Conservation (phyloP, 2,113 vertebrate genomes). For the Apodemus speciosus region DNA sequence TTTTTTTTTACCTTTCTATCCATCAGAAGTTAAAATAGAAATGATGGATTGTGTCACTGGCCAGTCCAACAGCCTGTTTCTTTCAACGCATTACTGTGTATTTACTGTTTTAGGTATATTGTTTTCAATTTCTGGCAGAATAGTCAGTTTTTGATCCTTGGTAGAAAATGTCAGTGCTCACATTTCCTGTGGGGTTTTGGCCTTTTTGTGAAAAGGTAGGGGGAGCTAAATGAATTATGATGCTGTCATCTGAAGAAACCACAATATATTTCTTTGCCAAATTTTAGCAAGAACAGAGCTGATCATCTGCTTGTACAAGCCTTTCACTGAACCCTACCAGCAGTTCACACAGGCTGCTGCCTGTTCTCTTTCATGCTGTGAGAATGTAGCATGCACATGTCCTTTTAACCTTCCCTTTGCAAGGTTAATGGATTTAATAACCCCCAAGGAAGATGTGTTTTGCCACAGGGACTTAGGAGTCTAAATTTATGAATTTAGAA, state of each 20-base stretch:
- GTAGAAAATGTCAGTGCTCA: conserved; percentile 80
- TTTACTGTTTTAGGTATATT: conserved; percentile 81
- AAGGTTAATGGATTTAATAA: conserved; percentile 75
- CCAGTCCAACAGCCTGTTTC: conserved; percentile 66
- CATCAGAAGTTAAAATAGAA: conserved; percentile 74
- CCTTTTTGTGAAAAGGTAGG: conserved; percentile 73
- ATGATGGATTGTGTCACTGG: conserved; percentile 72
- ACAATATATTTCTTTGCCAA: conserved; percentile 78
- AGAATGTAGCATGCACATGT: conserved; percentile 63
- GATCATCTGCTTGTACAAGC: conserved; percentile 68
- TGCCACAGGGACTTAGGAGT: conserved; percentile 71
- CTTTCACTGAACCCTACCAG: conserved; percentile 63
- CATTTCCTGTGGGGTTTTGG: conserved; percentile 78
- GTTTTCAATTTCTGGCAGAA: conserved; percentile 75
- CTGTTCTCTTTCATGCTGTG: conserved; percentile 50
- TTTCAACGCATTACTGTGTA: conserved; percentile 78
- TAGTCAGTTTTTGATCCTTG: conserved; percentile 74
- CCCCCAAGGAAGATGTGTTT: conserved; percentile 60
- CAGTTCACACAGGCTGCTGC: conserved; percentile 33
- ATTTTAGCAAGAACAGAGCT: conserved; percentile 70
- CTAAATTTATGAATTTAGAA: conserved; percentile 74
- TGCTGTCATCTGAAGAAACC: conserved; percentile 77
- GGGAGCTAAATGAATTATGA: conserved; percentile 77
- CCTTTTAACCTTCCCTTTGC: conserved; percentile 72
- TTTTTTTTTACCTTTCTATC: conserved; percentile 67